Base-by-base conservation (phyloP, 2,888 invertebrate species). In the Chaetogeoica ovagalla region DNA sequence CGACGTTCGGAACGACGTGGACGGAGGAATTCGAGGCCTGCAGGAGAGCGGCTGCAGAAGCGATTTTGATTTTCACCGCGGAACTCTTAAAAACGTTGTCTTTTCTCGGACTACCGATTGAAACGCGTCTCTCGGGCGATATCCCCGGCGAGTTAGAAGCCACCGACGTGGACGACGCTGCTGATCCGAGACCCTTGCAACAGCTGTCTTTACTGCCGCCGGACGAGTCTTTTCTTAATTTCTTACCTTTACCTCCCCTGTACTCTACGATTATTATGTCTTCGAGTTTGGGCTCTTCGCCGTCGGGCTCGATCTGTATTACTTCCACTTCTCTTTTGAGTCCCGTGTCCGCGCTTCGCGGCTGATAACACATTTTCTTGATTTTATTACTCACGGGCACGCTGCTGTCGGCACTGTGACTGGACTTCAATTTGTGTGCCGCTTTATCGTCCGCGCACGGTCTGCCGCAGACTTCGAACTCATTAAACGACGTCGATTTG, bases 271-370 rank as follows among this genome's bases (percentile, higher is more conserved):
- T 84, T 70, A 75, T 75, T 55, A 81, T 75, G 23, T 75, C 60
- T 15, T 81, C 81, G 8, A 60, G 63, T 60, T 69, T 69, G 15
- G 39, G 55, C 2, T 83, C 84, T 39, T 83, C 82, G 39, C 83
- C 83, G 66, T 83, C 83, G 1, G 83, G 83, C 37, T 84, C 84
- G 72, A 84, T 84, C 83, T 84, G 84, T 68, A 84, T 84, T 2
- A 84, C 84, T 82, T 84, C 84, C 2, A 84, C 84, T 23, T 83
- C 83, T 48, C 74, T 81, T 57, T 73, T 82, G 8, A 52, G 30
- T 55, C 60, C 69, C 59, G 37, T 75, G n/a, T 81, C 81, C 39
- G 81, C 75, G 63, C 81, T 81, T 17, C 63, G 48, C 37, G 81
- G 74, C 62, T 81, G 81, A 13, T 81, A 75, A 23, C 60, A 70